Conservation (phyloP, 2,797 vertebrate genomes). For the Anabacerthia variegaticeps region DNA sequence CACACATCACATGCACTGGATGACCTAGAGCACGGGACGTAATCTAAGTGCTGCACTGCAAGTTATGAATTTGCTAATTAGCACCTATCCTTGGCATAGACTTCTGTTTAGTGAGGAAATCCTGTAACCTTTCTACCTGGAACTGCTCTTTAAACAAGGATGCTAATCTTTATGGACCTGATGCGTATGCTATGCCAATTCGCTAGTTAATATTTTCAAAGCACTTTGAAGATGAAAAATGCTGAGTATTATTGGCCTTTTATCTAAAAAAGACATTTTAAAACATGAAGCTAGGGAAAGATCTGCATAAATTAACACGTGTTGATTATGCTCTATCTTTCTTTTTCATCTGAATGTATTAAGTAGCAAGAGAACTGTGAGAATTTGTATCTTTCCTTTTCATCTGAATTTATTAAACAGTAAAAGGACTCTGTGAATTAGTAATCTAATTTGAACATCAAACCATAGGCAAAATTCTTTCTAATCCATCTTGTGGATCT, state of each 20-base stretch:
- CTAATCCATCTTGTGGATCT: constrained; percentile 23
- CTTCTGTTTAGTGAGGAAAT: constrained; percentile 6
- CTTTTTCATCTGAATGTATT: constrained; percentile 66
- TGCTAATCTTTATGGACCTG: constrained; percentile 23
- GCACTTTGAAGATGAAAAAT: constrained; percentile 65
- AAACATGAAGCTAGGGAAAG: constrained; percentile 53
- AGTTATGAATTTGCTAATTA: constrained; percentile 12
- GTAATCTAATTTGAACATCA: constrained; percentile 71
- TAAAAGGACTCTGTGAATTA: constrained; percentile 57
- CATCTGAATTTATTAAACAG: constrained; percentile 68
- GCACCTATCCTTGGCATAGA: neutral
- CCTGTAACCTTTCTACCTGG: neutral
- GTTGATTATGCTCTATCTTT: constrained; percentile 63
- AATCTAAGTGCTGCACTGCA: neutral
- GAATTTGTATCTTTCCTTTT: constrained; percentile 70
- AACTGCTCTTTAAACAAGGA: neutral
- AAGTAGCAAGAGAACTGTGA: constrained; percentile 44
- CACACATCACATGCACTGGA: rapidly evolving
- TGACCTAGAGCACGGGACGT: neutral
- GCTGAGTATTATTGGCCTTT: constrained; percentile 64
- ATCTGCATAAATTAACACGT: constrained; percentile 70
- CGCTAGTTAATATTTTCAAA: constrained; percentile 54
- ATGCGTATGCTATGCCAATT: neutral
- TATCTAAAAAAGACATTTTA: constrained; percentile 65
- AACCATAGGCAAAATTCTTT: constrained; percentile 61